Percentiles rank a stretch among this genome's conserved stretches.
Conservation (phyloP, 2,797 vertebrate species). For the Betta splendens region DNA sequence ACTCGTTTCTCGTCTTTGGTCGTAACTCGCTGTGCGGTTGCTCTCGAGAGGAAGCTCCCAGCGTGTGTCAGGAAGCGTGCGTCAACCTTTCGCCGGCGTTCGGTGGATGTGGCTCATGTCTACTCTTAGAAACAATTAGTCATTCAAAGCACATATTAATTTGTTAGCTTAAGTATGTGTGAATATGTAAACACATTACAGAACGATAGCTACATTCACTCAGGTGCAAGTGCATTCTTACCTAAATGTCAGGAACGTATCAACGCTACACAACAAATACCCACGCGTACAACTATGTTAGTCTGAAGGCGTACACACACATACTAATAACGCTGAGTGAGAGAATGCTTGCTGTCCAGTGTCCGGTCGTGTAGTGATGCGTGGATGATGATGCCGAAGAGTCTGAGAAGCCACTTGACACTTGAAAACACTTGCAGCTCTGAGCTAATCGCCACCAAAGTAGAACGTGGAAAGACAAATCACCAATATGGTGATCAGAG, state of each 20-base stretch:
- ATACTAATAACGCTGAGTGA: conserved; percentile 53
- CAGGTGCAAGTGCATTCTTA: conserved; percentile 83
- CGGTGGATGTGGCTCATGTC: conserved; percentile 51
- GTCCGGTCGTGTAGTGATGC: conserved; percentile 30
- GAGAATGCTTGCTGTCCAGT: conserved; percentile 63
- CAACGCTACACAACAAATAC: conserved; percentile 68
- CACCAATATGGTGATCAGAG: conserved; percentile 78
- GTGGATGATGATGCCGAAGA: too few species aligned
- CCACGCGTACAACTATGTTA: conserved; percentile 67
- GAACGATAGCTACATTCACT: conserved; percentile 79
- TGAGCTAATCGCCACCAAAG: conserved; percentile 52
- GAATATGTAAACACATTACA: conserved; percentile 73
- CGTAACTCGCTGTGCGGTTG: conserved; percentile 47
- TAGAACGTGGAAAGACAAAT: conserved; percentile 44
- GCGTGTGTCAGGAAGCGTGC: conserved; percentile 43
- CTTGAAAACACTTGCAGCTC: conserved; percentile 53
- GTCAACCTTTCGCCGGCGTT: conserved; percentile 36
- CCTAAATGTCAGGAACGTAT: conserved; percentile 73
- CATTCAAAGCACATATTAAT: conserved; percentile 61
- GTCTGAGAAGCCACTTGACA: conserved; percentile 27
- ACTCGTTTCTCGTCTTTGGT: conserved; percentile 72
- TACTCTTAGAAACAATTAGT: conserved; percentile 53
- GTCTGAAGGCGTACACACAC: conserved; percentile 60
- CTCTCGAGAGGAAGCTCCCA: conserved; percentile 49
- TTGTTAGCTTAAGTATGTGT: conserved; percentile 69